Conservation (phyloP, 2,888 invertebrate genomes). For the Meiosimyza decipiens region DNA sequence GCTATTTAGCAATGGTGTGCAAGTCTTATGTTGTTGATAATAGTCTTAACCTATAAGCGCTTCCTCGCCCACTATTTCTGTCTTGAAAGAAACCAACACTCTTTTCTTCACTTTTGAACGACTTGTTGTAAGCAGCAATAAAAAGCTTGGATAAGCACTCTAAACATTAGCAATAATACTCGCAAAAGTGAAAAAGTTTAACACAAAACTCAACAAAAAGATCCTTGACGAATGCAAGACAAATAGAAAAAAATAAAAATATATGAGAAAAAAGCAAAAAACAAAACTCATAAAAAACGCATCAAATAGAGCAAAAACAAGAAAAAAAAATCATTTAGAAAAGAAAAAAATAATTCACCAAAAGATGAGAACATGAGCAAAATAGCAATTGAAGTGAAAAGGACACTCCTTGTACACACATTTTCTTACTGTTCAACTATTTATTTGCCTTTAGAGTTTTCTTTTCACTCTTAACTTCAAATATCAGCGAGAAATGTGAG, state of each 20-base stretch:
- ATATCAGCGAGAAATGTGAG: neutral
- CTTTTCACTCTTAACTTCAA: conserved; percentile 2
- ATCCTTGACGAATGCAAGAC: conserved; percentile 19
- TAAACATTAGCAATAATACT: conserved; percentile 46
- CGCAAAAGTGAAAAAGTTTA: conserved; percentile 31
- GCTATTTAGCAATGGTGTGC: too few species aligned
- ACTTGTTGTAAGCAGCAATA: too few species aligned
- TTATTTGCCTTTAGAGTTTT: neutral
- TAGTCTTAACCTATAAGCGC: too few species aligned
- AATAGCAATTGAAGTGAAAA: conserved; percentile 25
- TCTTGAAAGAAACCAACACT: too few species aligned
- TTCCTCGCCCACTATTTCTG: too few species aligned
- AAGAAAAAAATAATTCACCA: conserved; percentile 3
- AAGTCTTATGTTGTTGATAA: too few species aligned
- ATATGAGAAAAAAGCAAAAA: neutral
- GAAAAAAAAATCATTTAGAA: neutral
- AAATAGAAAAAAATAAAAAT: neutral
- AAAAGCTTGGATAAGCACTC: too few species aligned
- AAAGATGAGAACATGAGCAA: conserved; percentile 7
- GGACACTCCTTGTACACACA: conserved; percentile 11
- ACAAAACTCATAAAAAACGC: conserved; percentile 21
- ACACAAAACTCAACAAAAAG: conserved; percentile 24
- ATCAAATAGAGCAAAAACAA: conserved; percentile 5
- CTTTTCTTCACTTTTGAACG: too few species aligned
- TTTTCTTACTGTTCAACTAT: neutral